These are phyloP conservation scores for Camponotus pennsylvanicus DNA, from an alignment of 1,140 invertebrate genomes.

Conservation along the genomic window DNA sequence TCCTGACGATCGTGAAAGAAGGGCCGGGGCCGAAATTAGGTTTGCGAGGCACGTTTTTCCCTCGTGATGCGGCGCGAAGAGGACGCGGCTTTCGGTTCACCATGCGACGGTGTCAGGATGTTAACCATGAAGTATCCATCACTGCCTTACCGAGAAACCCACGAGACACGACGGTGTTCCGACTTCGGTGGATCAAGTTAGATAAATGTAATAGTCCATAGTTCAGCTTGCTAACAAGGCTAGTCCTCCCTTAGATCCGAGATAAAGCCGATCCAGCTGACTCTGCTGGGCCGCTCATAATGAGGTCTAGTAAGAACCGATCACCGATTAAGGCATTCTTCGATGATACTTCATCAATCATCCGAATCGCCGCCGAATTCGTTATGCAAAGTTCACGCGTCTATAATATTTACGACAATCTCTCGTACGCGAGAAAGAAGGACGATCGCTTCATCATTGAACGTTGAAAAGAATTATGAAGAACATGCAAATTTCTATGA, in stretches of 20 bases:
- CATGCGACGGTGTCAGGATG: conserved; percentile 72
- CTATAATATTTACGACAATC: conserved; percentile 25
- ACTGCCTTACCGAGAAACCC: conserved; percentile 74
- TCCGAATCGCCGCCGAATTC: conserved; percentile 70
- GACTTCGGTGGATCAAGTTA: conserved; percentile 74
- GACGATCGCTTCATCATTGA: neutral
- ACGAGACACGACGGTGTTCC: conserved; percentile 67
- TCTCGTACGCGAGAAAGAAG: neutral
- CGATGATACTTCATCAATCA: conserved; percentile 80
- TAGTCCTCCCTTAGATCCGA: conserved; percentile 75
- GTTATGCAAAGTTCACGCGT: conserved; percentile 59
- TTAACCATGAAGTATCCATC: conserved; percentile 75
- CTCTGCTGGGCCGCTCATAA: conserved; percentile 75
- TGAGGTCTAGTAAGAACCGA: conserved; percentile 76
- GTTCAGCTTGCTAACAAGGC: conserved; percentile 81
- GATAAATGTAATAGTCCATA: conserved; percentile 81
- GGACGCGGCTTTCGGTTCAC: conserved; percentile 58
- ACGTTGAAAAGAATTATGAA: neutral
- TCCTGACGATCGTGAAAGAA: conserved; percentile 59
- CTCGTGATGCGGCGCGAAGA: conserved; percentile 48
- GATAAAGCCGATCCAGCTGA: conserved; percentile 76
- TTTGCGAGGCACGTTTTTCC: conserved; percentile 66
- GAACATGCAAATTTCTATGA: neutral
- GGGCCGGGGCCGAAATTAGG: conserved; percentile 62
- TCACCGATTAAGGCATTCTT: conserved; percentile 81